Base-by-base conservation (phyloP, 2,888 invertebrate genomes). In the Eupithecia vulgata region DNA sequence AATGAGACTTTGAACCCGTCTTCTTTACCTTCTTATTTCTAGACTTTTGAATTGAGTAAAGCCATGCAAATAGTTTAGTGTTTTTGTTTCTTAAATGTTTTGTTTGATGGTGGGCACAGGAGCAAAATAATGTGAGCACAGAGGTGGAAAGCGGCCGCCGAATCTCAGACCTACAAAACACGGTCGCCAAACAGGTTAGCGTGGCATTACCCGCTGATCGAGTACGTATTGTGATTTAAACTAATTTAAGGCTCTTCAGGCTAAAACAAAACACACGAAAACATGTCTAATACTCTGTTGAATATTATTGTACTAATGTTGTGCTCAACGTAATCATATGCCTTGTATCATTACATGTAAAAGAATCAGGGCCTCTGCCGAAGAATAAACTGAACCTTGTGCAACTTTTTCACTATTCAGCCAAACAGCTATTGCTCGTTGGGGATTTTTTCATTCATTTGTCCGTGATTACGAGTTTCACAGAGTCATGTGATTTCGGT, bases 181-280 rank as follows among this genome's bases (percentile, higher is more conserved):
- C 97, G 84, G 95, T 98, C 91, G 97, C 97, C 90, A 98, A 98
- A 91, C 98, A 98, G 96, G 98, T 98, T 71, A 76, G 74, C 77
- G 65, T 67, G 73, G 61, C 40, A 25, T 15, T 45, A 70, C 70
- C n/a, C 17, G 61, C 30, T 57, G 68, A 74, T 72, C 74, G 70
- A 70, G 69, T 77, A 78, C 72, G 77, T 78, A 79, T 75, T 76
- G 72, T 77, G 76, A 69, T 76, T 71, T 25, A 40, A 59, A 69
- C 17, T n/a, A 8, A 3, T 34, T 17, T 34, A 34, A 62, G 30
- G 30, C 25, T 7, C 2, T 48, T n/a, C 45, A 48, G 48, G 48
- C n/a, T n/a, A n/a, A 48, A 48, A 45, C 48, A 40, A 5, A 42
- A 42, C 10, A 2, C 42, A 15, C 42, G 12, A 15, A 5, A 42